phyloP scores from a whole-genome alignment of 2,888 invertebrate genomes.

The Lagria hirta region DNA sequence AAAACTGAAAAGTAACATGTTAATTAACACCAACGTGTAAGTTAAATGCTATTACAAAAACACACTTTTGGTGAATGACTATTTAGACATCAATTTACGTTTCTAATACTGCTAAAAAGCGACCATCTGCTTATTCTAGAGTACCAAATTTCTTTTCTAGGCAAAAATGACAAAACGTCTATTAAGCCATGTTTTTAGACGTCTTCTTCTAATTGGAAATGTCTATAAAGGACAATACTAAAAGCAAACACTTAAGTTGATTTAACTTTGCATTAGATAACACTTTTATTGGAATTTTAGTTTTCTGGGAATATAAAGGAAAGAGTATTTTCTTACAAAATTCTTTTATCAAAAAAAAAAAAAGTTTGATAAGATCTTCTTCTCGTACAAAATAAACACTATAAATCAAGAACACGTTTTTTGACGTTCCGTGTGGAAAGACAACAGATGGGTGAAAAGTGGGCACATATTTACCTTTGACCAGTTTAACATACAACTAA shows the following conservation, averaged over 20 bases:
- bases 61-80: slow-evolving; percentile 18
- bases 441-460: slow-evolving; percentile 21
- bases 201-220: slow-evolving; percentile 11
- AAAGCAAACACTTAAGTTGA: slow-evolving; percentile 17
- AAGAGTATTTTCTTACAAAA: slow-evolving; percentile 7
- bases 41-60: slow-evolving; percentile 26
- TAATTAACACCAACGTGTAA: slow-evolving; percentile 36
- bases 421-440: slow-evolving; percentile 20
- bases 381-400: slow-evolving; percentile 30
- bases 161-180: slow-evolving; percentile 14
- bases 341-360: slow-evolving; percentile 30
- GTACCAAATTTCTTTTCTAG: slow-evolving; percentile 10
- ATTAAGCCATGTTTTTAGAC: slow-evolving; percentile 16
- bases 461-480: slow-evolving; percentile 16
- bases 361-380: slow-evolving; percentile 34
- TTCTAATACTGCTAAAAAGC: slow-evolving; percentile 15
- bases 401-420: slow-evolving; percentile 28
- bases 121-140: slow-evolving; percentile 14
- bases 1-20: slow-evolving; percentile 27
- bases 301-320: slow-evolving; percentile 13
- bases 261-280: slow-evolving; percentile 19
- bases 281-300: slow-evolving; percentile 17
- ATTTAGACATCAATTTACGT: slow-evolving; percentile 20
- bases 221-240: slow-evolving; percentile 9
- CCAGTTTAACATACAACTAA: slow-evolving; percentile 20